Conservation (phyloP, 2,888 invertebrate genomes). For the Philonicus albiceps region DNA sequence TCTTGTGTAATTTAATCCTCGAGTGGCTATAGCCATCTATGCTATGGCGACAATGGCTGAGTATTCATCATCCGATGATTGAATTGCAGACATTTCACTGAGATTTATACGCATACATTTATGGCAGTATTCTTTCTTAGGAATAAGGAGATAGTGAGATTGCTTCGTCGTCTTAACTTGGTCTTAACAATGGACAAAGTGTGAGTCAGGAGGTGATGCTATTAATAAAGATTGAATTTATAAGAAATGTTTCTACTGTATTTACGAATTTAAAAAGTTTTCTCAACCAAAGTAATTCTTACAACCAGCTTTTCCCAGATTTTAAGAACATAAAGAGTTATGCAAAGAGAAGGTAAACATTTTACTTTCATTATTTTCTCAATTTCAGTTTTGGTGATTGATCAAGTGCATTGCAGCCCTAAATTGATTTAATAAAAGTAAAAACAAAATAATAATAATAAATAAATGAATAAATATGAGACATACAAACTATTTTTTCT, state of each 20-base stretch:
- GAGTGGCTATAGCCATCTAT: not conserved
- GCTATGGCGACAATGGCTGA: not conserved
- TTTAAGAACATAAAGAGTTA: not conserved
- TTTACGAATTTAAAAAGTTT: not conserved
- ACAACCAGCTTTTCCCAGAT: not conserved
- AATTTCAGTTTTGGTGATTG: not conserved
- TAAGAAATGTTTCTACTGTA: not conserved
- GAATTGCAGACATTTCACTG: not conserved
- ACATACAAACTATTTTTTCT: too few species aligned
- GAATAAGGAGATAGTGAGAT: not conserved
- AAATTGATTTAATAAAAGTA: not conserved
- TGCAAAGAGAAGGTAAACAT: not conserved
- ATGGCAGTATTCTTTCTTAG: not conserved
- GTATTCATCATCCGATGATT: not conserved
- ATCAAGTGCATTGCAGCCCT: not conserved
- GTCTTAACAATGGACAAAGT: not conserved
- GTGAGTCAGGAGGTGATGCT: not conserved
- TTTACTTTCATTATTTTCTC: not conserved
- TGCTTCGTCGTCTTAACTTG: not conserved
- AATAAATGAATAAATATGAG: too few species aligned
- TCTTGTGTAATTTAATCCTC: constrained; percentile 21
- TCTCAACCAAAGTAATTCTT: not conserved
- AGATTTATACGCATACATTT: not conserved
- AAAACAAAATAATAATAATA: too few species aligned
- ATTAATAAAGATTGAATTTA: not conserved